Conservation (phyloP, 2,888 invertebrate genomes). For the Drosophila conformis region DNA sequence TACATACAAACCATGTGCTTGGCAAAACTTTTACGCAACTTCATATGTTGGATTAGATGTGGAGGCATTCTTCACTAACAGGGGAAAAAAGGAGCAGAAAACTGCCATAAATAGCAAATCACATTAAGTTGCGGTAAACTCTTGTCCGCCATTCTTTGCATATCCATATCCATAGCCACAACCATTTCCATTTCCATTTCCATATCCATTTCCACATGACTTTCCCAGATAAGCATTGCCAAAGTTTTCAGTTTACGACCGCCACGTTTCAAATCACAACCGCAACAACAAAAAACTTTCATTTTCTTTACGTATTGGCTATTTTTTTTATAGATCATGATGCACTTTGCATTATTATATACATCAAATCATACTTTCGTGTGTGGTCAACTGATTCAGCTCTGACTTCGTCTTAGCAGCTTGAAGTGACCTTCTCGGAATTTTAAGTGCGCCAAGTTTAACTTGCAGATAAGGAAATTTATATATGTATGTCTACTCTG, state of each 20-base stretch:
- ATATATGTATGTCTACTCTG: background rate
- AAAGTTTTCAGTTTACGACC: constrained; percentile 72
- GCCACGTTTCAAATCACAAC: constrained; percentile 62
- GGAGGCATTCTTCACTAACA: constrained; percentile 42
- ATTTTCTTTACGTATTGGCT: constrained; percentile 29
- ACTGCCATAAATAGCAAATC: constrained; percentile 79
- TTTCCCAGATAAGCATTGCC: constrained; percentile 66
- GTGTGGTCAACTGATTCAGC: constrained; percentile 29
- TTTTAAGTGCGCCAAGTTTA: background rate
- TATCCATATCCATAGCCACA: constrained; percentile 37
- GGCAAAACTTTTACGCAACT: constrained; percentile 77
- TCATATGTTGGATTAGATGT: constrained; percentile 72
- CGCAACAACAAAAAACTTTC: constrained; percentile 31
- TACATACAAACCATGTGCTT: constrained; percentile 71
- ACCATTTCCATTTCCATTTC: constrained; percentile 51
- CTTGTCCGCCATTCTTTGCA: constrained; percentile 60
- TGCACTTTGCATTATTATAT: constrained; percentile 31
- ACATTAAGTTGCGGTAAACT: constrained; percentile 75
- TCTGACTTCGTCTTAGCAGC: background rate
- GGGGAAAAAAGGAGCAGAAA: background rate
- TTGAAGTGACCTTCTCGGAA: background rate
- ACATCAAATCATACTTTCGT: constrained; percentile 14
- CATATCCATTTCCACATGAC: constrained; percentile 48
- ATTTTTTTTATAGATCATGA: constrained; percentile 11
- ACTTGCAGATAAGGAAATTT: background rate